Conservation (phyloP, 2,113 vertebrate genomes). For the Montifringilla adamsi region DNA sequence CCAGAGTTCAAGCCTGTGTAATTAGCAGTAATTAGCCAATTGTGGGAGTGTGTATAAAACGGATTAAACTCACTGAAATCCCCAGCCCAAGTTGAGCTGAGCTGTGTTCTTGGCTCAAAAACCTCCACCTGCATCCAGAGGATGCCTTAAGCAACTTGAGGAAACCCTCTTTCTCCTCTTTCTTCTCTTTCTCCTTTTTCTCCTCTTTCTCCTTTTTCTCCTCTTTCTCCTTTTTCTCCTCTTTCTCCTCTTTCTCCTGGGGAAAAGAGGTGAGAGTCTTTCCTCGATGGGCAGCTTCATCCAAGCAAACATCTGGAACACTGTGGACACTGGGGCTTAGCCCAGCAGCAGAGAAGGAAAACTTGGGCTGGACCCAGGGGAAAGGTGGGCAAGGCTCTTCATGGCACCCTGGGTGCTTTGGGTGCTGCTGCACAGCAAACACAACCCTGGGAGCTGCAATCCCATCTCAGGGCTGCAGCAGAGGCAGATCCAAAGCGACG, state of each 20-base stretch:
- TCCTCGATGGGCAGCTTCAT: not conserved
- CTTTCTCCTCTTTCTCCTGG: not conserved
- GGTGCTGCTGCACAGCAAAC: not conserved
- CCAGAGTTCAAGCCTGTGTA: slow-evolving; percentile 5
- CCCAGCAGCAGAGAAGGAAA: not conserved
- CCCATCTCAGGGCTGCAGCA: not conserved
- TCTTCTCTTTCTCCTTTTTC: not conserved
- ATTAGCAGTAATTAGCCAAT: slow-evolving; percentile 6
- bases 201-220: not conserved
- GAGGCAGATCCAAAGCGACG: not conserved
- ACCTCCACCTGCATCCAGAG: not conserved
- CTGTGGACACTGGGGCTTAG: rapidly evolving
- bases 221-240: not conserved
- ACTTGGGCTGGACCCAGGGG: not conserved
- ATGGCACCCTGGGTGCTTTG: rapidly evolving
- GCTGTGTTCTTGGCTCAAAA: not conserved
- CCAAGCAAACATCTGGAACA: not conserved
- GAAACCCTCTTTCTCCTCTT: not conserved
- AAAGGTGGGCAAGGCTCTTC: not conserved
- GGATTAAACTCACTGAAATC: not conserved
- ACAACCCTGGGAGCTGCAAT: not conserved
- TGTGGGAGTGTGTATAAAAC: not conserved
- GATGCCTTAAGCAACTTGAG: not conserved
- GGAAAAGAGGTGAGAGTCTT: not conserved
- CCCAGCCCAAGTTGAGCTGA: not conserved